Conservation (phyloP, 2,113 vertebrate species). For the Aspidoscelis tigris region DNA sequence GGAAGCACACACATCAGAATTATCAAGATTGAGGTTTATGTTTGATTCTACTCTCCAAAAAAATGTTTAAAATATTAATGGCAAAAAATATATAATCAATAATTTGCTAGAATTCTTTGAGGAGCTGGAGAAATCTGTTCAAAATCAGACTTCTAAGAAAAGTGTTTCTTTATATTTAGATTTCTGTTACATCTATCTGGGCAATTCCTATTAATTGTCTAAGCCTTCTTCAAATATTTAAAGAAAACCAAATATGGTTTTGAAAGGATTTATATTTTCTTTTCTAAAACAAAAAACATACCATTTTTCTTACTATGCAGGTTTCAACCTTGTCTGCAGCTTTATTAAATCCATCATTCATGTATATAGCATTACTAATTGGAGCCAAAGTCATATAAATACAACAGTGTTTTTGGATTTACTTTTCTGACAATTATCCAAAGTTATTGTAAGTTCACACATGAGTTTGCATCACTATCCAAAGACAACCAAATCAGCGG, state of each 20-base stretch:
- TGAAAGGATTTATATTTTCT: constrained; percentile 38
- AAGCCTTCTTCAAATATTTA: constrained; percentile 51
- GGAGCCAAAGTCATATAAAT: not conserved
- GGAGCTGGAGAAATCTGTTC: constrained; percentile 38
- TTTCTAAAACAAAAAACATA: not conserved
- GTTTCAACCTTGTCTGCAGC: not conserved
- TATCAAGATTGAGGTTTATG: constrained; percentile 64
- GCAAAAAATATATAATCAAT: constrained; percentile 48
- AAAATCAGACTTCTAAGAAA: constrained; percentile 61
- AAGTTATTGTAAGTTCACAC: not conserved
- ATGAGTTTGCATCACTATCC: not conserved
- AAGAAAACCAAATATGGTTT: constrained; percentile 46
- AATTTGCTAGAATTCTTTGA: constrained; percentile 59
- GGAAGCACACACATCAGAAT: constrained; percentile 74
- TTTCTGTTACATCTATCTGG: constrained; percentile 57
- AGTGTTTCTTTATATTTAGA: constrained; percentile 49
- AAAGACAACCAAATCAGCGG: not conserved
- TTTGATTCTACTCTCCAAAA: constrained; percentile 56
- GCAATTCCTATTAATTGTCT: constrained; percentile 52
- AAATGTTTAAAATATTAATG: constrained; percentile 68
- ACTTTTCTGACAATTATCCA: not conserved
- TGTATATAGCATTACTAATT: no score
- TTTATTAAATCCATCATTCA: no score
- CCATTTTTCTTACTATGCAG: not conserved
- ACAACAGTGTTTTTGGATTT: not conserved